phyloP scores from a whole-genome alignment of 2,888 invertebrate genomes.

The Stramonita haemastoma region DNA sequence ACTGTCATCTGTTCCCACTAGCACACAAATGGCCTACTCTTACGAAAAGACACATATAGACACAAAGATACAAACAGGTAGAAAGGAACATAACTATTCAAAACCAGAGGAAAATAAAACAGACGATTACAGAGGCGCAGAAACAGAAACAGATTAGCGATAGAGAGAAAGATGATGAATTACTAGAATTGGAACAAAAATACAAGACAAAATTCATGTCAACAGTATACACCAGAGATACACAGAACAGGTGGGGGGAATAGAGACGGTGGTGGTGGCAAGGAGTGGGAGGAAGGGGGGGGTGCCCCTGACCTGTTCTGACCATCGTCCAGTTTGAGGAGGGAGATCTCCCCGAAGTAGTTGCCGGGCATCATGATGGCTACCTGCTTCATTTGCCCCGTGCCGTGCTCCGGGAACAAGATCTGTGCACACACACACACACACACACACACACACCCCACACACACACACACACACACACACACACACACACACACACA shows the following conservation, averaged over 20 bases:
- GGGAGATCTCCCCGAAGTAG: slow-evolving; percentile 75
- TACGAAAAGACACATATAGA: no score
- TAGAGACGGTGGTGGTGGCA: neutral
- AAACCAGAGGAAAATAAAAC: neutral
- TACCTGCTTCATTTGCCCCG: slow-evolving; percentile 63
- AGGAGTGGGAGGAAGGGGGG: neutral
- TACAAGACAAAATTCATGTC: no score
- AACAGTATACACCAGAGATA: neutral
- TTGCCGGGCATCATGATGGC: slow-evolving; percentile 71
- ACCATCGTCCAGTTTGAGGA: slow-evolving; percentile 72
- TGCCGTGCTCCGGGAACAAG: slow-evolving; percentile 61
- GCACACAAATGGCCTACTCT: no score
- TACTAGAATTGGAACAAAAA: neutral
- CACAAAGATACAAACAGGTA: no score
- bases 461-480: no score
- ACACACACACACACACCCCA: no score
- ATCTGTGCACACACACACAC: slow-evolving; percentile 57
- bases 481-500: no score
- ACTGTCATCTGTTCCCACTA: no score
- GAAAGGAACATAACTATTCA: no score
- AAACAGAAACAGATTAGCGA: neutral
- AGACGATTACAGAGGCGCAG: neutral
- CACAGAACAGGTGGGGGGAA: neutral
- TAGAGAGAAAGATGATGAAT: neutral
- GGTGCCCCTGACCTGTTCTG: slow-evolving; percentile 58